Evolutionary conservation across 2,113 vertebrate species (phyloP), one percentile per base, ranked within the genome.

Genomic region (Muntiacus reevesi): DNA sequence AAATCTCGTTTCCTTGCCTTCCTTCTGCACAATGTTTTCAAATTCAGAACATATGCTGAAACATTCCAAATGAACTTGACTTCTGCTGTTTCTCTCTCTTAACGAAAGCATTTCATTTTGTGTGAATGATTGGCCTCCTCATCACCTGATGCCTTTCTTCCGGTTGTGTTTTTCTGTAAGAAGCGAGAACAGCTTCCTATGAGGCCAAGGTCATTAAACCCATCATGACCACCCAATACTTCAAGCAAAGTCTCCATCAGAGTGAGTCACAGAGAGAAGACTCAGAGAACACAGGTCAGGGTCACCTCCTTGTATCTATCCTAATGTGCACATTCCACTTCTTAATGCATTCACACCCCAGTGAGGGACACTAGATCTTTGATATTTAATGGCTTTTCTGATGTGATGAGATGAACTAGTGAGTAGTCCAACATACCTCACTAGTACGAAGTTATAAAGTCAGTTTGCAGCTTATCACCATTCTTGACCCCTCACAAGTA

Each of bases 31-130:
- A 97, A 82, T 97, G 95, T 98, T 98, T 98, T 97, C 98, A 98
- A 95, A 97, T 98, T 95, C 97, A 96, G 89, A 98, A 90, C 97
- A 97, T 98, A 98, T 97, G 97, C 96, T 95, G 89, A 94, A 96
- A 92, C 74, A 82, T 91, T 97, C 93, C 93, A 91, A 96, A 87
- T 97, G 97, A 98, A 95, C 94, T 97, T 97, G 94, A 92, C 94
- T 98, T 97, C 93, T 74, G 89, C 91, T 97, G 71, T 93, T 97
- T 96, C 95, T 93, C 83, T 96, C 95, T 95, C 88, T 93, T 91
- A 10, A 6, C 45, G 93, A 97, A 98, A 92, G 81, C 84, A 92
- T 97, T 93, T 96, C 54, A 43, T 79, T 98, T 95, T 97, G 47
- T 84, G 60, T 62, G 52, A 84, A 10, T 9, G 21, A 55, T n/a